phyloP scores from a whole-genome alignment of 2,888 invertebrate species.

The Belgica antarctica region DNA sequence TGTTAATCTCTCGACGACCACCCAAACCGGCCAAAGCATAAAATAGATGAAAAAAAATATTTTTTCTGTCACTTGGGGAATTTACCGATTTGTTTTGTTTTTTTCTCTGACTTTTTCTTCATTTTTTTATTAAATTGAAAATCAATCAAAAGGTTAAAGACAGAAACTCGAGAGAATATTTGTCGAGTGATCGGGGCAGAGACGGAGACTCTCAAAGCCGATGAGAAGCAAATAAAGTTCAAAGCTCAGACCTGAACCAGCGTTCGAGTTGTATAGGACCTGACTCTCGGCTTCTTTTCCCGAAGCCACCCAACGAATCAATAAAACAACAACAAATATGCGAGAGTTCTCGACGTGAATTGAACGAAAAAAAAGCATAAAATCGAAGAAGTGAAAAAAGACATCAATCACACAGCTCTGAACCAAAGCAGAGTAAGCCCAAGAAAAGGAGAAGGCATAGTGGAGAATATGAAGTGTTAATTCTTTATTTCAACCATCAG shows the following conservation, averaged over 20 bases:
- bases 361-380: not conserved
- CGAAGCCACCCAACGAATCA: slow-evolving; percentile 1
- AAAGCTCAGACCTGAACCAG: slow-evolving; percentile 9
- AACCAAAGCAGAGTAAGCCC: not conserved
- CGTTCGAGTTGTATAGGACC: not conserved
- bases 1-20: slow-evolving; percentile 1
- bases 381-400: slow-evolving; percentile 23
- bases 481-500: slow-evolving; percentile 19
- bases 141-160: slow-evolving; percentile 29
- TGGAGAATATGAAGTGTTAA: slow-evolving; percentile 24
- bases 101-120: slow-evolving; percentile 3
- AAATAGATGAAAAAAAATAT: no score
- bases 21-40: not conserved
- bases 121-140: slow-evolving; percentile 27
- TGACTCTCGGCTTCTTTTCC: not conserved
- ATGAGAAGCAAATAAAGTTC: not conserved
- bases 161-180: not conserved
- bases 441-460: not conserved
- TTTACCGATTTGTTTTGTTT: slow-evolving; percentile 19
- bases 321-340: slow-evolving; percentile 4
- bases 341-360: slow-evolving; percentile 2
- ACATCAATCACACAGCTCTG: slow-evolving; percentile 19
- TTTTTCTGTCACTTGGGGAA: not conserved
- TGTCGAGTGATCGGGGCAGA: not conserved
- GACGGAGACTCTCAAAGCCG: not conserved